A percentile compares a stretch with the other conserved stretches of the same genome.
Conservation (phyloP, 2,888 invertebrate species). For the Troides helena region DNA sequence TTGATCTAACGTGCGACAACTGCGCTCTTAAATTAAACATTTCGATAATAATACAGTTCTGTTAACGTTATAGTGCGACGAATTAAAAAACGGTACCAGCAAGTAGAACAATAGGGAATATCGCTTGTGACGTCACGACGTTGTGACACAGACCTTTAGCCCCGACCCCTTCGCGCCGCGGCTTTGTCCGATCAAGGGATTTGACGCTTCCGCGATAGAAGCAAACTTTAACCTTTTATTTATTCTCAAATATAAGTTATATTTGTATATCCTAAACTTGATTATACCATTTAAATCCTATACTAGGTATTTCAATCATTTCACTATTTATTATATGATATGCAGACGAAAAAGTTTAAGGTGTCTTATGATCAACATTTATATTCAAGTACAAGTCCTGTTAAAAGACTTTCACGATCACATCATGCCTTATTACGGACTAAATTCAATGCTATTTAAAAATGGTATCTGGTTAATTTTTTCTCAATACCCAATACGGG, state of each 20-base stretch:
- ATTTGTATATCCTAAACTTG: not conserved
- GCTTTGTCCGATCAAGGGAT: conserved; percentile 26
- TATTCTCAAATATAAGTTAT: not conserved
- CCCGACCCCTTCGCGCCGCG: conserved; percentile 30
- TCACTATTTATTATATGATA: too few species aligned
- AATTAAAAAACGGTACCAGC: conserved; percentile 1
- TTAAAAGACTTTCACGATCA: not conserved
- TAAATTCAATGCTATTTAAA: conserved; percentile 18
- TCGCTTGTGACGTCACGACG: conserved; percentile 25
- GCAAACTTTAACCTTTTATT: not conserved
- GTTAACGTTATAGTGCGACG: not conserved
- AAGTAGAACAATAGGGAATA: conserved; percentile 26
- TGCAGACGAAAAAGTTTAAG: not conserved
- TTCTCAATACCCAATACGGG: conserved; percentile 33
- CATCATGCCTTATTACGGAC: conserved; percentile 6
- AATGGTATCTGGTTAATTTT: conserved; percentile 34
- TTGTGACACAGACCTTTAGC: conserved; percentile 29
- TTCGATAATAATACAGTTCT: not conserved
- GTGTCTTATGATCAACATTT: not conserved
- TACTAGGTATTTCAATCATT: too few species aligned
- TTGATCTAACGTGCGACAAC: not conserved
- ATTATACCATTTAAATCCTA: too few species aligned
- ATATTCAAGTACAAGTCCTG: not conserved
- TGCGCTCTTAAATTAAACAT: not conserved
- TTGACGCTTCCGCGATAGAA: conserved; percentile 18